A percentile compares a stretch with the other conserved stretches of the same genome.
phyloP scores from a whole-genome alignment of 2,888 invertebrate species.

The Pyrrhia umbra region DNA sequence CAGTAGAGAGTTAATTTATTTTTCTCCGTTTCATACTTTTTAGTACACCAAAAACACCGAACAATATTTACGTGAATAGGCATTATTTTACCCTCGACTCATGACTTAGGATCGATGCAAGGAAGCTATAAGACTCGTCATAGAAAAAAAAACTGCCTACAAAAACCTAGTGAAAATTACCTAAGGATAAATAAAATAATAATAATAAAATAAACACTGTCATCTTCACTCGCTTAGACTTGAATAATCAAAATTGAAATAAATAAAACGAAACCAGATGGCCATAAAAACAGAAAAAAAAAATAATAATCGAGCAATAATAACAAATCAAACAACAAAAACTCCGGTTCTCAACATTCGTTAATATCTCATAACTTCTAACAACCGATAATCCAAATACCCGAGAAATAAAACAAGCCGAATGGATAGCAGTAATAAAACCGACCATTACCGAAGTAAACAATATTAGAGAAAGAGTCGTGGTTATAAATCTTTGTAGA shows the following conservation, averaged over 20 bases:
- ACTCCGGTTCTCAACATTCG: constrained; percentile 39
- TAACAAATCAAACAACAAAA: constrained; percentile 23
- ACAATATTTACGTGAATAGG: no score
- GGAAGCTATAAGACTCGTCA: no score
- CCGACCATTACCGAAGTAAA: constrained; percentile 83
- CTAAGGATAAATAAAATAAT: no score
- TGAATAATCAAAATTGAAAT: background rate
- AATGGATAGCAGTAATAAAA: constrained; percentile 74
- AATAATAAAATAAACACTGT: no score
- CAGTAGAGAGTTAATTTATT: no score
- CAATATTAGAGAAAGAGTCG: constrained; percentile 86
- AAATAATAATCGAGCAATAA: background rate
- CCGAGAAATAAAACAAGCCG: constrained; percentile 79
- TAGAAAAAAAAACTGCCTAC: no score
- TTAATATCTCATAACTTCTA: constrained; percentile 71
- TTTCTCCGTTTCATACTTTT: no score
- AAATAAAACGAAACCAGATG: constrained; percentile 1
- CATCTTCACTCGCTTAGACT: background rate
- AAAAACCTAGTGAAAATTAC: no score
- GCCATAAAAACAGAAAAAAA: background rate
- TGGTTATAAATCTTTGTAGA: constrained; percentile 82
- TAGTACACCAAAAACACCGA: no score
- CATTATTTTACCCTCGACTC: no score
- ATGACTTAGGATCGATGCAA: no score
- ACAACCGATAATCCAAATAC: constrained; percentile 73